Conservation (phyloP, 2,888 invertebrate species). For the Drosophila putrida region DNA sequence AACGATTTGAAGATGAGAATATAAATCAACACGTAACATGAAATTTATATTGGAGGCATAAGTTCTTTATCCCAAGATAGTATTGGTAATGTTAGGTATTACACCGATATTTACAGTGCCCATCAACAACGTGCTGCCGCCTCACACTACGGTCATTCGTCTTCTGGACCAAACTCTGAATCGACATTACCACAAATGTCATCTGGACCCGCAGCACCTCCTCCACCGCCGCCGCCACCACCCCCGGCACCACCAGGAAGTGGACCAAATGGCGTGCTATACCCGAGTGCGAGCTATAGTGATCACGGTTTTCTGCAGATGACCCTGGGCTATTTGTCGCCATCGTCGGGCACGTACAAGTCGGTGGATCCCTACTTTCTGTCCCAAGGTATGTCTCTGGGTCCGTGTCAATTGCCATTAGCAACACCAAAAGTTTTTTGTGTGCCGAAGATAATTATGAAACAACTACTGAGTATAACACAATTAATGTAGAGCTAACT, state of each 20-base stretch:
- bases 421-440: constrained; percentile 69
- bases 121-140: constrained; percentile 56
- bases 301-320: constrained; percentile 89
- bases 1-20: too few relatives aligned
- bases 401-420: constrained; percentile 64
- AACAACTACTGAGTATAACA: constrained; percentile 46
- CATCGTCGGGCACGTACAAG: constrained; percentile 88
- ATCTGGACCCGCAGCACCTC: constrained; percentile 21
- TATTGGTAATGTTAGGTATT: background rate
- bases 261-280: constrained; percentile 80
- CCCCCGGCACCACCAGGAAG: constrained; percentile 31
- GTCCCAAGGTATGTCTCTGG: constrained; percentile 87
- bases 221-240: constrained; percentile 49
- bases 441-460: constrained; percentile 39
- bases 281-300: constrained; percentile 84
- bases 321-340: constrained; percentile 89
- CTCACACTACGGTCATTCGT: constrained; percentile 55
- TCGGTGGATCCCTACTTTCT: constrained; percentile 90
- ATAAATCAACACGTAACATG: too few relatives aligned
- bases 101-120: constrained; percentile 13
- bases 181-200: constrained; percentile 42
- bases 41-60: background rate
- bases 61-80: background rate
- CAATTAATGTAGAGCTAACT: constrained; percentile 57
- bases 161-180: constrained; percentile 32